Evolutionary conservation across 2,797 vertebrate species (phyloP).

Genomic region (Microcaecilia unicolor): DNA sequence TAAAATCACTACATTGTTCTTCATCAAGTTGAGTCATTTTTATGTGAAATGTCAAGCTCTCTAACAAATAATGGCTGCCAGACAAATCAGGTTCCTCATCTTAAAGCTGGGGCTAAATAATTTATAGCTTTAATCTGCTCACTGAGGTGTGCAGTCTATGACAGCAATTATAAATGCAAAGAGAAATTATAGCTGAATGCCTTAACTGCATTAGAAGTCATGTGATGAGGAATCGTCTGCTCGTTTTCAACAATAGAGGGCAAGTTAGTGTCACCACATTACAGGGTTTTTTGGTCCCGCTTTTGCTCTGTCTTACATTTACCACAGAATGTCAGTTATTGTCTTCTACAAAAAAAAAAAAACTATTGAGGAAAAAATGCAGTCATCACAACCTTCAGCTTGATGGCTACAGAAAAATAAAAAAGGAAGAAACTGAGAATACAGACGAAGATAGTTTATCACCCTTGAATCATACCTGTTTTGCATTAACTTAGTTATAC

Average conservation of each 20-base stretch:
- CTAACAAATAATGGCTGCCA: slow-evolving; percentile 91
- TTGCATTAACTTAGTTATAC: slow-evolving; percentile 36
- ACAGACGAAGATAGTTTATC: slow-evolving; percentile 51
- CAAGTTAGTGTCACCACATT: slow-evolving; percentile 94
- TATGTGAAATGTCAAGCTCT: slow-evolving; percentile 85
- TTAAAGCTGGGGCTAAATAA: slow-evolving; percentile 96
- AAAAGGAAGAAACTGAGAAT: slow-evolving; percentile 56
- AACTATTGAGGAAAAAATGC: slow-evolving; percentile 35
- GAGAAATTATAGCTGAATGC: slow-evolving; percentile 99
- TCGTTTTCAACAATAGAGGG: slow-evolving; percentile 98
- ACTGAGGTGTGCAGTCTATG: slow-evolving; percentile 99
- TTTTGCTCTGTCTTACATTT: slow-evolving; percentile 81
- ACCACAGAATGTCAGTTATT: slow-evolving; percentile 88
- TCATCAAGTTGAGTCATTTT: slow-evolving; percentile 74
- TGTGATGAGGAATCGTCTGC: slow-evolving; percentile 97
- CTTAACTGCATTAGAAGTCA: slow-evolving; percentile 98
- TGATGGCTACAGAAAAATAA: slow-evolving; percentile 45
- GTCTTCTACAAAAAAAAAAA: slow-evolving; percentile 76
- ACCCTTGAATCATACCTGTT: slow-evolving; percentile 28
- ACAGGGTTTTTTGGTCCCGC: slow-evolving; percentile 79
- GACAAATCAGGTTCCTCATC: slow-evolving; percentile 89
- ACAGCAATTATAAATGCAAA: slow-evolving; percentile 99
- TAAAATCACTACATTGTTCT: slow-evolving; percentile 70
- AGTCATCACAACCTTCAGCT: slow-evolving; percentile 58
- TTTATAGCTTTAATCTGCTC: slow-evolving; percentile 99